Percentiles rank a stretch among this genome's conserved stretches.
These are phyloP conservation scores for Cheilosia scutellata DNA, from an alignment of 2,888 invertebrate genomes.

Conservation along the genomic window DNA sequence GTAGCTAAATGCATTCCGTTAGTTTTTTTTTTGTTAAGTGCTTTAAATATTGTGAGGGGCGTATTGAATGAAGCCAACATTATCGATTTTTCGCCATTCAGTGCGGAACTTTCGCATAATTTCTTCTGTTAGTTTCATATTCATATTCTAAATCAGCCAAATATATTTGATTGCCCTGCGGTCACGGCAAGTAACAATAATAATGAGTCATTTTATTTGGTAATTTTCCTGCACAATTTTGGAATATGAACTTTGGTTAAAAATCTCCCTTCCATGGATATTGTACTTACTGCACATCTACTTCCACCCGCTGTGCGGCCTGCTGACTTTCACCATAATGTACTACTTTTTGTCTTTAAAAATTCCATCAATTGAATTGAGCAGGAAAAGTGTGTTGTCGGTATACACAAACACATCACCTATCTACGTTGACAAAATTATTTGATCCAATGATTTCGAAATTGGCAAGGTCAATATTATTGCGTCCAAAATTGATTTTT, in stretches of 20 bases:
- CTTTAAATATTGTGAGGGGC: constrained; percentile 8
- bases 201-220: constrained; percentile 37
- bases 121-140: background rate
- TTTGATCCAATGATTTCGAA: constrained; percentile 28
- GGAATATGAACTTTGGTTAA: constrained; percentile 2
- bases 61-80: constrained; percentile 1
- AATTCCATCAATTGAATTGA: constrained; percentile 31
- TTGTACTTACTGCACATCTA: background rate
- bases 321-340: constrained; percentile 6
- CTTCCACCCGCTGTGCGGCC: background rate
- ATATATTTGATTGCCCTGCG: background rate
- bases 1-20: background rate
- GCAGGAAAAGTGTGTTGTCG: background rate
- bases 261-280: background rate
- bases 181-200: constrained; percentile 5
- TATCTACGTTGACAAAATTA: constrained; percentile 48
- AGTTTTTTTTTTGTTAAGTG: background rate
- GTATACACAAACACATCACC: background rate
- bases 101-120: constrained; percentile 10
- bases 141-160: background rate
- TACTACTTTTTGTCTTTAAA: background rate
- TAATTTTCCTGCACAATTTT: background rate
- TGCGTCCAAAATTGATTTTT: constrained; percentile 33
- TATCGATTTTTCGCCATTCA: constrained; percentile 50
- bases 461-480: constrained; percentile 16